Evolutionary conservation across 2,797 vertebrate species (phyloP), one percentile per base, ranked within the genome.

Genomic region (Helostoma temminkii): DNA sequence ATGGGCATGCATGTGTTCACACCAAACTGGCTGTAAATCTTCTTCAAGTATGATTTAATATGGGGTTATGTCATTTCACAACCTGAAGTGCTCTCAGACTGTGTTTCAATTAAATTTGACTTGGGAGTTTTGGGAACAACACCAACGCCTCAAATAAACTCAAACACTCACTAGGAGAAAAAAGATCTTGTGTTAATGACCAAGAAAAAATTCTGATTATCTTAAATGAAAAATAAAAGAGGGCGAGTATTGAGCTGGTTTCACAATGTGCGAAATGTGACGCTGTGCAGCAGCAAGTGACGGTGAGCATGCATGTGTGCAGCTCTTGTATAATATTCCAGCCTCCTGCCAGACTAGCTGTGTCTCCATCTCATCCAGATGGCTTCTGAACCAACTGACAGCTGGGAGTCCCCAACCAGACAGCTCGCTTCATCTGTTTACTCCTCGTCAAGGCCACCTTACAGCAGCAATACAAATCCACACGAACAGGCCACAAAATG

Each of bases 311-410:
- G 55, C 39, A 19, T 55, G 85, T 53, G 64, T 69, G 77, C 71
- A 74, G 65, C 62, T 77, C 78, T 85, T 81, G 81, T 82, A 66
- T 76, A 85, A 85, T 74, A 71, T 61, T 57, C 50, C 76, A 48
- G 66, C 62, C 78, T 78, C 46, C 72, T 80, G 83, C 84, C 89
- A 87, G 79, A 76, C 59, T 57, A 32, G 68, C 81, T 56, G 67
- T 25, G 64, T 76, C 77, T 69, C 81, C 14, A 24, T 78, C 83
- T 88, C 81, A 57, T 83, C 86, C 90, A 91, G 88, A 90, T 89
- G 88, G 87, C 78, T 86, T 52, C 80, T 61, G 59, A 79, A 78
- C 80, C 67, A 78, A 66, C 75, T 83, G 87, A 84, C 89, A 89
- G 86, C 86, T 84, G 76, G 71, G 71, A 80, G 81, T 89, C 81